These are phyloP conservation scores for Oreonectes daqikongensis DNA, from an alignment of 2,797 vertebrate genomes.

Conservation along the genomic window DNA sequence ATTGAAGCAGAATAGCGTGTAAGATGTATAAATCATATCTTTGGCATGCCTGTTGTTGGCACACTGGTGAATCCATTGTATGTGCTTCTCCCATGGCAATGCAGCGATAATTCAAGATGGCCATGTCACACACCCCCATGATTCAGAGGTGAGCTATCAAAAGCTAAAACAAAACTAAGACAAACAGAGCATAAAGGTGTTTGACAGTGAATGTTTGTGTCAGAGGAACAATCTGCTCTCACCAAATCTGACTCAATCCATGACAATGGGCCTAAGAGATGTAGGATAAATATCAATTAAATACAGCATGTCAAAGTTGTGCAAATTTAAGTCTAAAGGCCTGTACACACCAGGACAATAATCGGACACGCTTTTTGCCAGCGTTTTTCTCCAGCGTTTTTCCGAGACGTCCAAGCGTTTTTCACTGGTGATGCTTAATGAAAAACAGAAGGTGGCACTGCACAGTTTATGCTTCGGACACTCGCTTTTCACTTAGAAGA, in stretches of 20 bases:
- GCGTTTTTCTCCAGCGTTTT: no score
- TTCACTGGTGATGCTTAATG: no score
- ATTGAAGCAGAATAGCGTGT: slow-evolving; percentile 60
- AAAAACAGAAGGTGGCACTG: no score
- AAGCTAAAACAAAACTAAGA: slow-evolving; percentile 70
- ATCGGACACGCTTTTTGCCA: no score
- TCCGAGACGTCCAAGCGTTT: no score
- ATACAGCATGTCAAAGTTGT: background rate
- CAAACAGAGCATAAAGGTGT: slow-evolving; percentile 71
- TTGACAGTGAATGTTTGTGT: slow-evolving; percentile 74
- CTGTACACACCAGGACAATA: no score
- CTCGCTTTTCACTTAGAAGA: no score
- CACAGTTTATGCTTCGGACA: no score
- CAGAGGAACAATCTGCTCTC: slow-evolving; percentile 68
- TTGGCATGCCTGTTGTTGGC: slow-evolving; percentile 61
- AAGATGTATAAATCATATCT: slow-evolving; percentile 63
- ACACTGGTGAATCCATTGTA: slow-evolving; percentile 73
- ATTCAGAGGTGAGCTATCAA: slow-evolving; percentile 74
- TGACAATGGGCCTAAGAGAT: slow-evolving; percentile 66
- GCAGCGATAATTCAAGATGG: slow-evolving; percentile 73
- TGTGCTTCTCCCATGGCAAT: slow-evolving; percentile 72
- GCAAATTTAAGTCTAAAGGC: no score
- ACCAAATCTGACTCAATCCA: slow-evolving; percentile 64
- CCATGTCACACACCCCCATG: slow-evolving; percentile 67
- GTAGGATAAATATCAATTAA: slow-evolving; percentile 73